Evolutionary conservation across 2,797 vertebrate species (phyloP).

Genomic region (Pagetopsis macropterus): DNA sequence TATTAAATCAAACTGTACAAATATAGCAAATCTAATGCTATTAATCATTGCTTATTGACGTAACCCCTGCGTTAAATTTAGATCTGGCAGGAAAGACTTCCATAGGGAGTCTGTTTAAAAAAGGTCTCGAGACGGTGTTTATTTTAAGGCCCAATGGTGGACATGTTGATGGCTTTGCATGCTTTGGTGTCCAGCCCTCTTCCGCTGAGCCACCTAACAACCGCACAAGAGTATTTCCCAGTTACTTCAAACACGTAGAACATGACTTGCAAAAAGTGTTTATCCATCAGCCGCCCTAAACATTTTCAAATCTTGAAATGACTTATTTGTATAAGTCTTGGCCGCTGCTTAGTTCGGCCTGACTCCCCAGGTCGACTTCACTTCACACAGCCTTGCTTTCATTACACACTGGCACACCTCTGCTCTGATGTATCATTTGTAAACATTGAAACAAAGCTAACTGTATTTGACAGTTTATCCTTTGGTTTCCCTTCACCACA

Average conservation of each 20-base stretch:
- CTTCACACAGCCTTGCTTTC: slow-evolving; percentile 30
- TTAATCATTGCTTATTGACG: slow-evolving; percentile 77
- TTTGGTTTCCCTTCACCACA: slow-evolving; percentile 50
- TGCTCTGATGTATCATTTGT: slow-evolving; percentile 33
- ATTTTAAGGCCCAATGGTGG: slow-evolving; percentile 72
- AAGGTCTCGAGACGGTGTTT: slow-evolving; percentile 68
- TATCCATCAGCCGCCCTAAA: slow-evolving; percentile 19
- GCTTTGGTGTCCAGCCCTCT: slow-evolving; percentile 58
- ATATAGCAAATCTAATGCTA: slow-evolving; percentile 75
- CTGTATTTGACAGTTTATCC: slow-evolving; percentile 53
- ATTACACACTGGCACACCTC: slow-evolving; percentile 13
- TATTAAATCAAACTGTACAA: slow-evolving; percentile 79
- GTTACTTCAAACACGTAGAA: slow-evolving; percentile 30
- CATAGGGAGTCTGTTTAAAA: slow-evolving; percentile 67
- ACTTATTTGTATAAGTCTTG: slow-evolving; percentile 20
- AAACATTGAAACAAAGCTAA: slow-evolving; percentile 43
- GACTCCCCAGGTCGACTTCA: slow-evolving; percentile 5
- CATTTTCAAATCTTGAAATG: slow-evolving; percentile 26
- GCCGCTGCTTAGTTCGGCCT: slow-evolving; percentile 19
- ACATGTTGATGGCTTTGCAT: slow-evolving; percentile 69
- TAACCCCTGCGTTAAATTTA: slow-evolving; percentile 72
- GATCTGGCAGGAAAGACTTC: slow-evolving; percentile 71
- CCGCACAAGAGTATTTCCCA: slow-evolving; percentile 42
- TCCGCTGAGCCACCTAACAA: slow-evolving; percentile 47
- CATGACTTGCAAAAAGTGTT: slow-evolving; percentile 16